phyloP scores from a whole-genome alignment of 2,888 invertebrate genomes.

The Galeopsomyia nigrocyanea region DNA sequence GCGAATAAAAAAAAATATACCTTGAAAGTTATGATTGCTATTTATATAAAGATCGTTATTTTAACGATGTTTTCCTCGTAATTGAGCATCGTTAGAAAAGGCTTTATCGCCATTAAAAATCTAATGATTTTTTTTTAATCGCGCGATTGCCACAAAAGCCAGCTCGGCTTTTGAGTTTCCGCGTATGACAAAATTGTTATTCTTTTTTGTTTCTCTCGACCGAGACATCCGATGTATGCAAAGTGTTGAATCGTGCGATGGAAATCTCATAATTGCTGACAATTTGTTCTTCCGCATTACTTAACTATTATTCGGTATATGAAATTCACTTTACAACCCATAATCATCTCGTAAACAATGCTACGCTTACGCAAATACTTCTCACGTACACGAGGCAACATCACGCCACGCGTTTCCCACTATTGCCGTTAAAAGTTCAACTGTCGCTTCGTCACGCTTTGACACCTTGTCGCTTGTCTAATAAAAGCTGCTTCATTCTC shows the following conservation, averaged over 20 bases:
- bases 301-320: constrained; percentile 11
- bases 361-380: constrained; percentile 17
- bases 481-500: neutral
- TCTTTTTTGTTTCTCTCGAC: no score
- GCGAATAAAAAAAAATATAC: no score
- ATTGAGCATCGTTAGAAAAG: no score
- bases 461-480: neutral
- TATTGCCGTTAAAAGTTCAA: neutral
- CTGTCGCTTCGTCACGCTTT: neutral
- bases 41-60: no score
- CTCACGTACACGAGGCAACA: neutral
- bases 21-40: no score
- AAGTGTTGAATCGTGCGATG: neutral
- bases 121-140: no score
- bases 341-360: constrained; percentile 10
- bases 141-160: no score
- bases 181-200: no score
- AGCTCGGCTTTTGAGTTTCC: no score
- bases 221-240: no score
- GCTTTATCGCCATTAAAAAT: no score
- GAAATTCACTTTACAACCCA: neutral
- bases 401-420: neutral
- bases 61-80: no score
- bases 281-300: constrained; percentile 4
- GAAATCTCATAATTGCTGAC: constrained; percentile 12